Evolutionary conservation across 2,888 invertebrate genomes (phyloP).

Genomic region (Tenthredo amoena): DNA sequence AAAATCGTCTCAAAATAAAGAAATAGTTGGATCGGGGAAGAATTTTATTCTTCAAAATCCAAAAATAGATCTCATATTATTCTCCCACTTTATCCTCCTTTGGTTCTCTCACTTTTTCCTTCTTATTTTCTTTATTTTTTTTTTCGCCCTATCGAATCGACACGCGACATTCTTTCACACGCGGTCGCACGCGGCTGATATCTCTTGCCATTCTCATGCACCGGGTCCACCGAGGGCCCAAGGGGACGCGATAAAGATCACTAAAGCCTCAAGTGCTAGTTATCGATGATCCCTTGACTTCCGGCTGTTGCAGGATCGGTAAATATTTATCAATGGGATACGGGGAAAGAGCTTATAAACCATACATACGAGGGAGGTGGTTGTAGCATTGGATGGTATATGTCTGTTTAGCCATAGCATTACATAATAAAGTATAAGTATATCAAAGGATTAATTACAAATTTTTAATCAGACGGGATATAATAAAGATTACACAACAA

Average conservation of each 20-base stretch:
- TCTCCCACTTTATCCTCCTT: background rate
- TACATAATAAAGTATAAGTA: constrained; percentile 17
- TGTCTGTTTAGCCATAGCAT: background rate
- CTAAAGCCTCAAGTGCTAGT: constrained; percentile 30
- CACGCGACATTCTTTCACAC: constrained; percentile 49
- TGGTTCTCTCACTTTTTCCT: background rate
- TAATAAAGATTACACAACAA: background rate
- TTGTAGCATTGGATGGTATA: background rate
- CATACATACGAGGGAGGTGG: background rate
- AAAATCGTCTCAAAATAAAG: background rate
- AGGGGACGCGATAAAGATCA: constrained; percentile 35
- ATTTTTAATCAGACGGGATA: constrained; percentile 10
- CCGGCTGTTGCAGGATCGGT: constrained; percentile 48
- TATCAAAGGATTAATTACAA: constrained; percentile 16
- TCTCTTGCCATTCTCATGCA: constrained; percentile 42
- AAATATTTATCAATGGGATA: constrained; percentile 50
- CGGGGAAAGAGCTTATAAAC: constrained; percentile 11
- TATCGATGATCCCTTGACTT: constrained; percentile 52
- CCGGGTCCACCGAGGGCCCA: background rate
- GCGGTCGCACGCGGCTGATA: constrained; percentile 40
- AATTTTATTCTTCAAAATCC: background rate
- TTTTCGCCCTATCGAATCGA: constrained; percentile 24
- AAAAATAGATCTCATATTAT: background rate
- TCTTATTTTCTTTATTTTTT: background rate
- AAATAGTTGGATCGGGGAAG: background rate